Evolutionary conservation across 2,797 vertebrate species (phyloP), one percentile per base, ranked within the genome.

Genomic region (Enteromius mattozi): DNA sequence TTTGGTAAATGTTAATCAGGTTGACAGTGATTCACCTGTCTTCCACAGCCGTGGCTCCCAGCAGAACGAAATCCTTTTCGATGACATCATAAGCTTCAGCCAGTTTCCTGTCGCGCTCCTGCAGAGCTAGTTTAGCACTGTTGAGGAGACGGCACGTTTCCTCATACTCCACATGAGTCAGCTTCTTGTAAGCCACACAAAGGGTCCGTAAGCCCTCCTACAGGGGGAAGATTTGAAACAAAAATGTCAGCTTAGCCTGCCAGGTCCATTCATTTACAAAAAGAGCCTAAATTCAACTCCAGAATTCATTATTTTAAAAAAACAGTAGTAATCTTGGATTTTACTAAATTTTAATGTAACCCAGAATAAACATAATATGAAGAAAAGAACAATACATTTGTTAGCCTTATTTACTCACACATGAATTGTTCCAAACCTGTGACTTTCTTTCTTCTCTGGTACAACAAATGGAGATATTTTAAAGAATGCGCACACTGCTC

Each of bases 1-100:
- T 75, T 51, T 49, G 49, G 45, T 75, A 35, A 37, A 70, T 33
- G n/a, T 24, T 13, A 82, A 63, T 49, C 59, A 35, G 27, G 27
- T 6, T 77, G 24, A 47, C 42, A 33, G 19, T 42, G 33, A 93
- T 88, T 85, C 83, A 99, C 98, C 96, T 94, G 93, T 99, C 98
- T 93, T 99, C 98, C 6, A 99, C 98, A 6, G 98, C 98, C 0
- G 98, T 99, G 87, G 98, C 98, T 80, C 98, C 98, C 65, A 99
- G 95, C 89, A 99, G 95, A 74, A 96, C 94, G 51, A 99, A 95
- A 81, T 97, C 96, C 27, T 88, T 96, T 93, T 99, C 98, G 14
- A 99, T 96, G 51, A 95, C 85, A 90, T 99, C 98, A 3, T 98
- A 99, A 2, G 95, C 97, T 90, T 98, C 98, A 0, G 96, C 95